Conservation (phyloP, 2,888 invertebrate genomes). For the Phyllotreta striolata region DNA sequence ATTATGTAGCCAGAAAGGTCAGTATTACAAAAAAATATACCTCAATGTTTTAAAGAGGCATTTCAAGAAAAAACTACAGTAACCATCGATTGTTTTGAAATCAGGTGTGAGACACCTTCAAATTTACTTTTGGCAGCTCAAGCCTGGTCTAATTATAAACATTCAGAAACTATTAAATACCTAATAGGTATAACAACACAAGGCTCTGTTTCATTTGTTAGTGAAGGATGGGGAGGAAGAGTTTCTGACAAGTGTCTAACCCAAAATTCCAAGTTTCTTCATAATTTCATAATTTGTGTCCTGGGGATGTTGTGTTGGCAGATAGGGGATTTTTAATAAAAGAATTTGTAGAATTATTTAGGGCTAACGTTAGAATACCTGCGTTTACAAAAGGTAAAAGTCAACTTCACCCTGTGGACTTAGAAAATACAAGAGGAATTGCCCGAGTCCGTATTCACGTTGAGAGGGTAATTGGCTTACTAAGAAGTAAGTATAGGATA, state of each 20-base stretch:
- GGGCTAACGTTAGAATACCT: constrained; percentile 35
- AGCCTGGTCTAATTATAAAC: constrained; percentile 35
- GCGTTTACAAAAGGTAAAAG: constrained; percentile 41
- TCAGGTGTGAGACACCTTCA: constrained; percentile 27
- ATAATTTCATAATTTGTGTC: constrained; percentile 31
- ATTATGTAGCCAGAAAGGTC: constrained; percentile 36
- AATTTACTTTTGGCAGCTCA: constrained; percentile 22
- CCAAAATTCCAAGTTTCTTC: constrained; percentile 26
- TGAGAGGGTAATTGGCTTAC: constrained; percentile 32
- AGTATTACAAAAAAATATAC: constrained; percentile 33
- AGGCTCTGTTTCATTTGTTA: constrained; percentile 35
- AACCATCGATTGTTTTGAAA: constrained; percentile 31
- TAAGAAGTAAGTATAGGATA: constrained; percentile 4
- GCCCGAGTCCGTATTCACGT: constrained; percentile 43
- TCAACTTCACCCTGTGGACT: constrained; percentile 37
- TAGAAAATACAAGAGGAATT: constrained; percentile 39
- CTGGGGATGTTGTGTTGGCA: constrained; percentile 39
- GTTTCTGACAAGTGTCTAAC: constrained; percentile 36
- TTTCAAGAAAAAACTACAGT: constrained; percentile 38
- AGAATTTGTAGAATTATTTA: constrained; percentile 32
- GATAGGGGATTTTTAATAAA: constrained; percentile 40
- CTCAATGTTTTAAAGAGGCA: constrained; percentile 37
- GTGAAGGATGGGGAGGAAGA: constrained; percentile 39
- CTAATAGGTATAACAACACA: constrained; percentile 40
- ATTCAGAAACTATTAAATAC: constrained; percentile 20